phyloP scores from a whole-genome alignment of 2,888 invertebrate genomes.

The Monopis laevigella region DNA sequence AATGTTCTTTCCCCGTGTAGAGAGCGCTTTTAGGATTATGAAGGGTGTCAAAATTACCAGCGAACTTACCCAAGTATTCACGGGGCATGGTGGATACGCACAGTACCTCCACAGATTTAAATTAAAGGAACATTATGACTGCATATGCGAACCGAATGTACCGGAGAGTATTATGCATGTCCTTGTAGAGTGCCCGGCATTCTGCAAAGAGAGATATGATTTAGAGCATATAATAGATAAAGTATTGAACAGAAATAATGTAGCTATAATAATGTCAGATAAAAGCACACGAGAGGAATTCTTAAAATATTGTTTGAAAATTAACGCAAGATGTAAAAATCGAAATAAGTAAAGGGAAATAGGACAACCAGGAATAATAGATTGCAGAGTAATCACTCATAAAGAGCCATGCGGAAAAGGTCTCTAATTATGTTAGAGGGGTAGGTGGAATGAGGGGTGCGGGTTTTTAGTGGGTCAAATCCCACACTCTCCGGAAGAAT shows the following conservation, averaged over 20 bases:
- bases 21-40: background rate
- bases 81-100: constrained; percentile 16
- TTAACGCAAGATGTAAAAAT: no score
- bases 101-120: constrained; percentile 17
- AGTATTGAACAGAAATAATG: background rate
- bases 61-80: constrained; percentile 7
- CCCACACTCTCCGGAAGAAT: no score
- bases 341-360: no score
- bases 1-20: constrained; percentile 3
- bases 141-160: constrained; percentile 1
- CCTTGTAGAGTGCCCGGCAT: background rate
- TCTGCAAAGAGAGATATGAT: background rate
- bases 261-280: no score
- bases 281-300: no score
- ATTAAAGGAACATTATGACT: constrained; percentile 13
- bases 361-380: no score
- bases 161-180: background rate
- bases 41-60: background rate
- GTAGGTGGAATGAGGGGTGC: no score
- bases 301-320: no score
- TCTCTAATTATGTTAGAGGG: no score
- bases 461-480: no score
- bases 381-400: no score
- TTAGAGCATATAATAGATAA: background rate
- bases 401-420: no score